Evolutionary conservation across 2,113 vertebrate genomes (phyloP).

Genomic region (Channa maculata): DNA sequence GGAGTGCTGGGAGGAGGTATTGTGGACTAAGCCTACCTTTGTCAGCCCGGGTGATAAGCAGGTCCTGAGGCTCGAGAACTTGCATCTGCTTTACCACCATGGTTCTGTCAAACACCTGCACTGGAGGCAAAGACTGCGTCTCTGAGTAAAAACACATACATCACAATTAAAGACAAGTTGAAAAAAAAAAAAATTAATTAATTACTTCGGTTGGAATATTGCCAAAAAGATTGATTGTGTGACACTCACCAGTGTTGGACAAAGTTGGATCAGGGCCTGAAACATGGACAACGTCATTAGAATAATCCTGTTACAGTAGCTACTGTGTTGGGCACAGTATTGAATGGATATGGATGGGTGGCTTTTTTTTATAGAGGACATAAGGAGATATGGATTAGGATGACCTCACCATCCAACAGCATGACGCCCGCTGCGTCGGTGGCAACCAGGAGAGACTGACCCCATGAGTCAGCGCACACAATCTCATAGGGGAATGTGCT

Average conservation of each 20-base stretch:
- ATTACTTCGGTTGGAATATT: no score
- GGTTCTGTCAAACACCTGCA: conserved; percentile 94
- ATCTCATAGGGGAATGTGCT: conserved; percentile 93
- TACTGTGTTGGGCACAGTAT: conserved; percentile 43
- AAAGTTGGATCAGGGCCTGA: conserved; percentile 70
- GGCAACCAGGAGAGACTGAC: conserved; percentile 93
- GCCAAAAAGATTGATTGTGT: background rate
- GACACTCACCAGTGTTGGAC: conserved; percentile 72
- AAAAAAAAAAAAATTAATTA: background rate
- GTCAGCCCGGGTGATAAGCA: conserved; percentile 91
- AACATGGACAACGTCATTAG: conserved; percentile 47
- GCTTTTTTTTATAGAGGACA: conserved; percentile 46
- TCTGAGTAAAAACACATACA: conserved; percentile 80
- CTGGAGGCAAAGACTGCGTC: conserved; percentile 79
- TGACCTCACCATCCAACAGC: conserved; percentile 86
- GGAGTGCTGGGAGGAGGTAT: conserved; percentile 12
- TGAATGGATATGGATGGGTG: conserved; percentile 45
- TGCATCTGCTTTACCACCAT: conserved; percentile 96
- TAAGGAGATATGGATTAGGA: conserved; percentile 36
- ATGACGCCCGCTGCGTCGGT: conserved; percentile 93
- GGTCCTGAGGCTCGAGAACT: conserved; percentile 93
- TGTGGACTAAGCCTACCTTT: conserved; percentile 86
- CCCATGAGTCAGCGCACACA: conserved; percentile 95
- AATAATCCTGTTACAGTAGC: conserved; percentile 17
- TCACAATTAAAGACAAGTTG: background rate